A percentile compares a stretch with the other conserved stretches of the same genome.
These are phyloP conservation scores for Scarus forsteni DNA, from an alignment of 2,797 vertebrate species.

Conservation along the genomic window DNA sequence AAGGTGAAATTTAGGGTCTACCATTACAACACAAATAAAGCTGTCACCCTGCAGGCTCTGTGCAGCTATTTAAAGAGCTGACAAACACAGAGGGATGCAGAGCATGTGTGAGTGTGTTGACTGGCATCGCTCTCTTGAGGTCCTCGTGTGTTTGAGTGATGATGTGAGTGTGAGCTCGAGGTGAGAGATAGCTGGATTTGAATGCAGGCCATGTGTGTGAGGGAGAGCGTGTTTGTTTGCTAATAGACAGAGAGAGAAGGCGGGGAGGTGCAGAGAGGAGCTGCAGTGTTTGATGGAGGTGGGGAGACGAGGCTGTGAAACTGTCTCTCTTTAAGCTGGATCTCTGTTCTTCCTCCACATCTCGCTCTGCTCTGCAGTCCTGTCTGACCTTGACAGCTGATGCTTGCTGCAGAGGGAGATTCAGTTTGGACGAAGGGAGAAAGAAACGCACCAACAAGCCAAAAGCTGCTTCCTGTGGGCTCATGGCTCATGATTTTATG, in stretches of 20 bases:
- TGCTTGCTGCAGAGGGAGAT: constrained; percentile 55
- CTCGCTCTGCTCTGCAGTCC: constrained; percentile 20
- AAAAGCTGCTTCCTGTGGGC: constrained; percentile 52
- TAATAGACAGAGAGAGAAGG: constrained; percentile 36
- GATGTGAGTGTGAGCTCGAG: constrained; percentile 52
- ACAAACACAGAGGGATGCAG: constrained; percentile 63
- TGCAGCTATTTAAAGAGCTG: constrained; percentile 70
- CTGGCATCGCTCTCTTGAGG: constrained; percentile 34
- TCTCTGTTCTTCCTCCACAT: constrained; percentile 22
- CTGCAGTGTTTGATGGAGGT: constrained; percentile 52
- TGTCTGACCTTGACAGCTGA: constrained; percentile 67
- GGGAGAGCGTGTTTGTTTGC: constrained; percentile 60
- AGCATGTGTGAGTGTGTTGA: constrained; percentile 63
- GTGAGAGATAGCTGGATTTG: constrained; percentile 60
- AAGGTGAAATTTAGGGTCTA: constrained; percentile 46
- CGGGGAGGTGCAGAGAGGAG: constrained; percentile 8
- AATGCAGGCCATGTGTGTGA: constrained; percentile 54
- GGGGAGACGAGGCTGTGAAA: constrained; percentile 3
- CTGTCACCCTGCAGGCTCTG: constrained; percentile 51
- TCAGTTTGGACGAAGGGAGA: constrained; percentile 30
- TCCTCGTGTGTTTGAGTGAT: constrained; percentile 51
- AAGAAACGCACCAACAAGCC: constrained; percentile 42
- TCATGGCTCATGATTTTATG: constrained; percentile 26
- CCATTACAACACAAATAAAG: constrained; percentile 70
- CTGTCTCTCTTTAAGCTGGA: constrained; percentile 28